These are phyloP conservation scores for Mionectes olivaceus DNA, from an alignment of 2,797 vertebrate species.

Conservation along the genomic window DNA sequence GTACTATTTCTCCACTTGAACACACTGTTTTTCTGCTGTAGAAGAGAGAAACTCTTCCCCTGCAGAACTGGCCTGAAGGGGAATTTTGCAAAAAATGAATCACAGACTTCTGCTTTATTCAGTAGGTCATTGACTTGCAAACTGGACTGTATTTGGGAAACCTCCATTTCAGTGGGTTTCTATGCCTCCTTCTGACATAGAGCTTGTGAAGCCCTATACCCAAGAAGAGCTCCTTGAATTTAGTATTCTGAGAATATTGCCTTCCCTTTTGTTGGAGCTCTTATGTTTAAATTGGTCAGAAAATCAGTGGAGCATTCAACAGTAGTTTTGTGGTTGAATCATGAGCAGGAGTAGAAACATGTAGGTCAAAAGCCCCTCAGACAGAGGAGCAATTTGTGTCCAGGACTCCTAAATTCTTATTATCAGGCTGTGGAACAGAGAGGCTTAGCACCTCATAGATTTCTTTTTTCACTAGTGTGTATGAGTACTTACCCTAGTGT, in stretches of 20 bases:
- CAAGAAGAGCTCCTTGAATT: not conserved
- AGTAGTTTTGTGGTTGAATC: not conserved
- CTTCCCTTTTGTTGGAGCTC: not conserved
- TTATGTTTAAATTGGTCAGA: not conserved
- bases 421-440: not conserved
- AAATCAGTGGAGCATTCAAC: not conserved
- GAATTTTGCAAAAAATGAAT: not conserved
- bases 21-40: not conserved
- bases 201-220: not conserved
- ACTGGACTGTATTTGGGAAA: not conserved
- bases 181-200: not conserved
- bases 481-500: not conserved
- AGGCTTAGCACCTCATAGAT: not conserved
- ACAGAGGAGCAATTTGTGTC: not conserved
- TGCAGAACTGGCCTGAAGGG: not conserved
- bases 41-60: not conserved
- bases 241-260: not conserved
- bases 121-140: not conserved
- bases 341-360: not conserved
- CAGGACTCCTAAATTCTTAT: not conserved
- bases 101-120: not conserved
- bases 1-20: not conserved
- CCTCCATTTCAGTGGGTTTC: not conserved
- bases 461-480: not conserved
- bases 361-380: not conserved